Evolutionary conservation across 2,797 vertebrate species (phyloP), one percentile per base, ranked within the genome.

Genomic region (Muscicapa striata): DNA sequence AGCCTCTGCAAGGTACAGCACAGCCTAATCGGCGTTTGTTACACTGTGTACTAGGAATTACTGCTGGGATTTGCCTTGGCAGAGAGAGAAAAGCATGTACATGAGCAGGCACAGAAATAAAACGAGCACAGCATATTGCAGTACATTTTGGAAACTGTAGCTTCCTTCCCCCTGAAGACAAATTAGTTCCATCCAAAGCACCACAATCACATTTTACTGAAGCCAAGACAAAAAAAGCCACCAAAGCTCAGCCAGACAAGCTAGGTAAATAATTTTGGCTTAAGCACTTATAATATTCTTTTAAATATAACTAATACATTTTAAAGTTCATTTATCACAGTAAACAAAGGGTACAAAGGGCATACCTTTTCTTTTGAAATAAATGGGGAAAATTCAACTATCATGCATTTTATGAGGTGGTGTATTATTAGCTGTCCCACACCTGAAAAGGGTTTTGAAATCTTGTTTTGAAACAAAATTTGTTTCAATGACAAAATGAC

Each of bases 31-130:
- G 0, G 57, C 79, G 59, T 68, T 84, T 24, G 64, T 96, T 90
- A 89, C 66, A 20, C 66, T 46, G 26, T 91, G 92, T 87, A 27
- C 88, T 83, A 69, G 70, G 72, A 96, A 83, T 94, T 94, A 80
- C 88, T 78, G 46, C 84, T 95, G 88, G 73, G 94, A 88, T 96
- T 96, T 96, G 92, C 59, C 38, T 94, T 94, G 87, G 69, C 87
- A 76, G 54, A 43, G 76, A 29, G 12, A 24, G 34, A 54, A 84
- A 64, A 76, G 61, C 5, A 0, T 63, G 41, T 66, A 48, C 46
- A 36, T 36, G 67, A 67, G 48, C 61, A 57, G 83, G 49, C 64
- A 64, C 77, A 78, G 75, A 90, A 94, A 86, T 94, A 72, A 96
- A 95, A 72, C 52, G 48, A 92, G 64, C 62, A 24, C 57, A 69